Conservation (phyloP, 2,113 vertebrate species). For the Brachyistius frenatus region DNA sequence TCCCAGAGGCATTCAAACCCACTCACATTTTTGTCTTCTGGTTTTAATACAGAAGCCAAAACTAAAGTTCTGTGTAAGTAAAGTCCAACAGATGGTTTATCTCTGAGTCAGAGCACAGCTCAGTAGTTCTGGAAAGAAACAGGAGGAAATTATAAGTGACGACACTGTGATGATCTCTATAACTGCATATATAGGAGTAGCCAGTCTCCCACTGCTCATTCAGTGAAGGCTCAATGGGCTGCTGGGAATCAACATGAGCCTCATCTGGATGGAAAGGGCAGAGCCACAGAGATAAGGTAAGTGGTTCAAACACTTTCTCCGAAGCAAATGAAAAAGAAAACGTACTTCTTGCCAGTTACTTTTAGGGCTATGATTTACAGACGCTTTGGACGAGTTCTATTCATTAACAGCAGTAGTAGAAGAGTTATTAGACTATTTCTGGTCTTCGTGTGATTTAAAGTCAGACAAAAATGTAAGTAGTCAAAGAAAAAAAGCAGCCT, state of each 20-base stretch:
- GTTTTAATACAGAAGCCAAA: neutral
- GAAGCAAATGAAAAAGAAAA: neutral
- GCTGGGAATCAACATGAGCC: conserved; percentile 12
- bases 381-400: too few species aligned
- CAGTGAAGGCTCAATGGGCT: neutral
- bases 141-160: neutral
- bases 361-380: too few species aligned
- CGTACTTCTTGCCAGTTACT: neutral
- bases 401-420: too few species aligned
- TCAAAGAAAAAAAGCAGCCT: too few species aligned
- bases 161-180: conserved; percentile 45
- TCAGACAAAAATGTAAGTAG: too few species aligned
- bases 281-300: conserved; percentile 29
- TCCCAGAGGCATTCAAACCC: too few species aligned
- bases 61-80: neutral
- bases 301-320: neutral
- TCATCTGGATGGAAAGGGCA: conserved; percentile 1
- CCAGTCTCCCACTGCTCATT: conserved; percentile 15
- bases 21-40: neutral
- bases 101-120: conserved; percentile 9
- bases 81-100: neutral
- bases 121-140: too few species aligned
- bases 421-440: too few species aligned
- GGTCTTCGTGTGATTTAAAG: too few species aligned
- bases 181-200: conserved; percentile 57